phyloP scores from a whole-genome alignment of 2,888 invertebrate genomes.

The Plebejus melissa region DNA sequence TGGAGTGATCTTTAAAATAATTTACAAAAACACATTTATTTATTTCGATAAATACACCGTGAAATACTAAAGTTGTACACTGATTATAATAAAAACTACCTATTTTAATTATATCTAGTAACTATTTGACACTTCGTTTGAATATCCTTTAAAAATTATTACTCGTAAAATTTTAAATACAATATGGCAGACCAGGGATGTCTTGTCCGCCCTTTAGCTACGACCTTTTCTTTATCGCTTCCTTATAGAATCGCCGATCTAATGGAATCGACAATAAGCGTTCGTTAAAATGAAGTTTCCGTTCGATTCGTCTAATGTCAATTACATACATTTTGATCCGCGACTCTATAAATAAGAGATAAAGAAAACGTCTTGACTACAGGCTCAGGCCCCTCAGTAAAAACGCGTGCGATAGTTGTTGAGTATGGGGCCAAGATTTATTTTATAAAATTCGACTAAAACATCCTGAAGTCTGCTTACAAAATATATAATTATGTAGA shows the following conservation, averaged over 20 bases:
- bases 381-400: no score
- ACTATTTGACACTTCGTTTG: slow-evolving; percentile 31
- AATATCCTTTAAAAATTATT: slow-evolving; percentile 27
- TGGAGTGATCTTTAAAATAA: slow-evolving; percentile 78
- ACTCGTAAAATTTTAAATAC: slow-evolving; percentile 7
- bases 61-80: slow-evolving; percentile 72
- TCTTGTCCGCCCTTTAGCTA: no score
- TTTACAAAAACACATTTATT: slow-evolving; percentile 77
- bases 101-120: slow-evolving; percentile 32
- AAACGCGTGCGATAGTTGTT: no score
- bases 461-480: neutral
- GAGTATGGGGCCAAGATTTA: neutral
- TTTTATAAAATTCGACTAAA: neutral
- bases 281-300: no score
- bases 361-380: no score
- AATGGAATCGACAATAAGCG: no score
- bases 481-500: slow-evolving; percentile 8
- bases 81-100: slow-evolving; percentile 58
- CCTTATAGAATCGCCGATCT: no score
- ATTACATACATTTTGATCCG: no score
- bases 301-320: no score
- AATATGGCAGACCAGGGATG: neutral
- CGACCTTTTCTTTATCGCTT: no score
- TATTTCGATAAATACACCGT: slow-evolving; percentile 63
- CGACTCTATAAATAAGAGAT: no score